Evolutionary conservation across 1,140 invertebrate species (phyloP).

Genomic region (Atta cephalotes): DNA sequence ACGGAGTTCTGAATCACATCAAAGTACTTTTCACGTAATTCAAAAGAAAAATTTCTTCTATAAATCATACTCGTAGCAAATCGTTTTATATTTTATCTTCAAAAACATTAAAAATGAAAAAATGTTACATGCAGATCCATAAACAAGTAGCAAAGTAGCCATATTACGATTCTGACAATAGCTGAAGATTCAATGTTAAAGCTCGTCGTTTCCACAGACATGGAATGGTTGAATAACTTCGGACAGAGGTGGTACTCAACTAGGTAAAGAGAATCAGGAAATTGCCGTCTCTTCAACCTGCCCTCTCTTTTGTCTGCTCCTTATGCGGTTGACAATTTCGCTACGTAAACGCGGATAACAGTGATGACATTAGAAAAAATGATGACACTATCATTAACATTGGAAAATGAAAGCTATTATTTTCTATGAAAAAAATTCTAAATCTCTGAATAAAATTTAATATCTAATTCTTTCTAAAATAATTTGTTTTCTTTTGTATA

Average conservation of each 20-base stretch:
- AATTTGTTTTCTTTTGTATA: not conserved
- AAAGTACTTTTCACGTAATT: slow-evolving; percentile 10
- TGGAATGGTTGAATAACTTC: slow-evolving; percentile 50
- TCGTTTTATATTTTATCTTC: not conserved
- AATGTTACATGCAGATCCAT: not conserved
- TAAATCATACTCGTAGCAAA: not conserved
- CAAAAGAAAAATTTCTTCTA: slow-evolving; percentile 21
- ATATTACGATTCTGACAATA: slow-evolving; percentile 31
- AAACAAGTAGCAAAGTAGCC: slow-evolving; percentile 8
- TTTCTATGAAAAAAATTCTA: not conserved
- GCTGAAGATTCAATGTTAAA: slow-evolving; percentile 33
- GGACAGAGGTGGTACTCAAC: slow-evolving; percentile 69
- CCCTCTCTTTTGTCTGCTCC: slow-evolving; percentile 35
- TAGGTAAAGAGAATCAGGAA: slow-evolving; percentile 75
- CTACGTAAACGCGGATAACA: slow-evolving; percentile 9
- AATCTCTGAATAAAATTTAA: not conserved
- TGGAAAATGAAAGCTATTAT: not conserved
- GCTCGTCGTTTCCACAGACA: slow-evolving; percentile 43
- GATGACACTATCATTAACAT: not conserved
- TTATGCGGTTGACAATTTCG: slow-evolving; percentile 69
- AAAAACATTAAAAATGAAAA: not conserved
- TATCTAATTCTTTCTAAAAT: not conserved
- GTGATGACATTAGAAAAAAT: not conserved
- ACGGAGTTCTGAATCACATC: not conserved
- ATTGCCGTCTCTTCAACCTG: slow-evolving; percentile 69